Base-by-base conservation (phyloP, 2,113 vertebrate species). In the Numida meleagris region DNA sequence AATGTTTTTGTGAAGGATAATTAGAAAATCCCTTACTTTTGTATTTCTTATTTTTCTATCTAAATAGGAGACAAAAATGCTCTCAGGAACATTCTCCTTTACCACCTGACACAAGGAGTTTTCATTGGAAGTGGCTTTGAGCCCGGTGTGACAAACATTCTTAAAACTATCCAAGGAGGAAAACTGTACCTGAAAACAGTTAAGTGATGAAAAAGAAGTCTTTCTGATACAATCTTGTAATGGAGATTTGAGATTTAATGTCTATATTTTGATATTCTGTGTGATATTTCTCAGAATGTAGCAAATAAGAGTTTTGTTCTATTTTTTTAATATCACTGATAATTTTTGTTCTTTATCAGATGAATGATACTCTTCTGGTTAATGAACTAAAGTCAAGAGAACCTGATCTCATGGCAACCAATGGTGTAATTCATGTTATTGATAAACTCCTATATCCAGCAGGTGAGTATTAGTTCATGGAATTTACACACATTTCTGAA, bases 121-220 rank as follows among this genome's bases (percentile, higher is more conserved):
- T 98, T 98, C 96, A 98, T 99, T 42, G 99, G 98, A 38, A 99
- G 98, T 23, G 99, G 99, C 59, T 97, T 99, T 97, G 99, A 99
- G 94, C 86, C 97, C n/a, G 98, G 98, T 19, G 99, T 99, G 72
- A 99, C 99, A 67, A 99, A 99, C 91, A 98, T 99, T 79, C 97
- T 99, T 38, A 99, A 98, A 97, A 98, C 99, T 27, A 97, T 99
- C 17, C 99, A 99, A 96, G 98, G 99, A 95, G 98, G 97, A 90
- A 99, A 99, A 90, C 96, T 99, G 62, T 98, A 95, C 88, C 84
- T 99, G 88, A 97, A 99, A 97, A 96, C 86, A 96, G 99, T 99
- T 96, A 97, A 98, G 99, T 98, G 73, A 12, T 55, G 34, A 75
- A 38, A 88, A 58, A 45, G 14, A 43, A 17, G 1, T 71, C 10